Base-by-base conservation (phyloP, 2,797 vertebrate species). In the Percopsis omiscomaycus region DNA sequence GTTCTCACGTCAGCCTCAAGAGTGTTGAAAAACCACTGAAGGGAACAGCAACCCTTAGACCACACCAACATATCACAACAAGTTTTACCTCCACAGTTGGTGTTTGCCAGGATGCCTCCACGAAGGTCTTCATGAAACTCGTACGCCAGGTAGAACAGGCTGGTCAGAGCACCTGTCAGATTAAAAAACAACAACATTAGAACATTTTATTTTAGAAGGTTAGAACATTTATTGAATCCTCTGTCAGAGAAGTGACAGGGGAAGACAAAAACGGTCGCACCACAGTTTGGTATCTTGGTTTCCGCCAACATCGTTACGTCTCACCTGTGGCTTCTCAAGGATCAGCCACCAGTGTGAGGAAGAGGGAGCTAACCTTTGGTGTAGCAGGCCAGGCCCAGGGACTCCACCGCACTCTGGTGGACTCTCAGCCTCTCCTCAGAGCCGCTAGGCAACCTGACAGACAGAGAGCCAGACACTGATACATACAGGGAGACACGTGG, bases 341-440 rank as follows among this genome's bases (percentile, higher is more conserved):
- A 22, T 22, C 22, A 22, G 22, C 22, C 22, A 22, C 22, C 22
- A 22, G 22, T 22, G 22, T 22, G 22, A 22, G 22, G 22, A 10
- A 22, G 32, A 57, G 5, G 14, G 16, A 32, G 28, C 53, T 29
- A 12, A 88, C 84, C 82, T 83, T 83, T 75, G 0, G 60, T 90
- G 84, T 91, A 91, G 76, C 90, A 91, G 32, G 91, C 87, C 53
- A 92, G 66, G 0, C 90, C 91, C 0, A 91, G 84, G 29, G 77
- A n/a, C 57, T 71, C 73, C 3, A 91, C 88, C 0, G 89, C 89
- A 1, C 68, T 85, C 84, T 91, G 91, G 59, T 90, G 89, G 11
- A 91, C 88, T 68, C 56, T 62, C 68, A 91, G 69, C 3, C 79
- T 59, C 51, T 80, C 73, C 2, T 64, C 78, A 5, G 73, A 71